phyloP scores from a whole-genome alignment of 2,113 vertebrate species.

The Apodemus speciosus region DNA sequence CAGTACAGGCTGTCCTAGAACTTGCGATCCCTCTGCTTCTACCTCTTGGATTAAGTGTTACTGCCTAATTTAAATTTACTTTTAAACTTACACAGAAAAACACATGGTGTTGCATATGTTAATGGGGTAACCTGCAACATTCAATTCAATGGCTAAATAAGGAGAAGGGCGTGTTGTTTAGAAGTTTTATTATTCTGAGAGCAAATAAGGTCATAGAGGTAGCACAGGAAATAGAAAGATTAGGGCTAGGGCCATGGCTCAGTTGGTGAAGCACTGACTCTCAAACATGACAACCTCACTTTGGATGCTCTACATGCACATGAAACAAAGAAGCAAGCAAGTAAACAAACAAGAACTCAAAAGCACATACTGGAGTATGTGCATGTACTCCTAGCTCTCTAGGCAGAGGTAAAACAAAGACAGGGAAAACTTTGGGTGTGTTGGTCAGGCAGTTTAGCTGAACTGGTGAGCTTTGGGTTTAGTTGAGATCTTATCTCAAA shows the following conservation, averaged over 20 bases:
- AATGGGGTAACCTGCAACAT: background rate
- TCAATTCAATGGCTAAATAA: background rate
- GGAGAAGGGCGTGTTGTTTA: background rate
- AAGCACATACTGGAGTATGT: background rate
- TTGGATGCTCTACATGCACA: background rate
- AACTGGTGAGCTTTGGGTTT: background rate
- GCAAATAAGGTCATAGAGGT: background rate
- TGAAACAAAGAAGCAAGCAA: background rate
- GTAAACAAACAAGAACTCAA: background rate
- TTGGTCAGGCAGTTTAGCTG: too few relatives aligned
- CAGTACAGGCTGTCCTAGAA: background rate
- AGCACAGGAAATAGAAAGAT: slow-evolving; percentile 2
- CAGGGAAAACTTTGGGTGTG: background rate
- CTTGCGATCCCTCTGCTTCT: background rate
- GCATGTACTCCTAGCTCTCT: too few relatives aligned
- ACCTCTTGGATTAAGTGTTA: background rate
- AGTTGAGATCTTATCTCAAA: background rate
- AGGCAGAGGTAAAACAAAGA: background rate
- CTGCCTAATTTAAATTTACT: background rate
- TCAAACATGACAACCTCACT: background rate
- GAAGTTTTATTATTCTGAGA: background rate
- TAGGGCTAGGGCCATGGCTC: too few relatives aligned
- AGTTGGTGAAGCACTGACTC: background rate
- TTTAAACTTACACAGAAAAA: background rate
- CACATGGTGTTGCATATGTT: too few relatives aligned